Conservation (phyloP, 1,140 invertebrate species). For the Probaryconus sp. region DNA sequence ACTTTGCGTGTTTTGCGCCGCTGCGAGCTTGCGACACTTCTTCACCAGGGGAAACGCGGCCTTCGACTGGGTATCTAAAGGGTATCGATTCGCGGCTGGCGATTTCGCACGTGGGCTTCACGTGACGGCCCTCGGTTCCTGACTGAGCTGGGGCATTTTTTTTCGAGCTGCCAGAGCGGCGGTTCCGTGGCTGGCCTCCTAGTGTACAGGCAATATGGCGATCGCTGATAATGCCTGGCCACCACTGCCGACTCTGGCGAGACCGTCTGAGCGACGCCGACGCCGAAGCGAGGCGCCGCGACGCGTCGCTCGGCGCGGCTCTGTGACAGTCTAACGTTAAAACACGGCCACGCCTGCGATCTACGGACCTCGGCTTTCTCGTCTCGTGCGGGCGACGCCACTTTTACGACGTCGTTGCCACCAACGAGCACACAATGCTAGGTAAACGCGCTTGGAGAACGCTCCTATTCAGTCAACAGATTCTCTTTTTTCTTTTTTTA, state of each 20-base stretch:
- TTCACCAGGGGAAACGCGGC: not conserved
- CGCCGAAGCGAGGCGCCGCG: constrained; percentile 64
- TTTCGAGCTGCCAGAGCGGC: constrained; percentile 26
- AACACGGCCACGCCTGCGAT: constrained; percentile 62
- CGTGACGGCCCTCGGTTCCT: constrained; percentile 17
- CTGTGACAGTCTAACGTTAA: constrained; percentile 54
- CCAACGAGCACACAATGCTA: constrained; percentile 2
- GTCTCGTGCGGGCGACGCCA: constrained; percentile 21
- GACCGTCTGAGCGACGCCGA: constrained; percentile 62
- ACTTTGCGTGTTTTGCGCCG: too few relatives aligned
- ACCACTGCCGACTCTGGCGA: constrained; percentile 59
- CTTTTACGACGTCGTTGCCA: constrained; percentile 38
- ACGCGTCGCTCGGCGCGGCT: constrained; percentile 63
- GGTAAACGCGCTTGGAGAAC: constrained; percentile 18
- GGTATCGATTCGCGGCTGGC: not conserved
- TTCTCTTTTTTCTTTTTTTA: too few relatives aligned
- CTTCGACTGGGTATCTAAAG: not conserved
- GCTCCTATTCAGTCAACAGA: constrained; percentile 10
- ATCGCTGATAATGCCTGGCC: constrained; percentile 61
- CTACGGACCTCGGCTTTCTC: constrained; percentile 57
- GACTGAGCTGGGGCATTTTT: constrained; percentile 1
- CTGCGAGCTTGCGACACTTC: too few relatives aligned
- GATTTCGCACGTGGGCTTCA: constrained; percentile 32
- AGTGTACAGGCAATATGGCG: constrained; percentile 64
- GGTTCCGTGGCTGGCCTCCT: constrained; percentile 43